Base-by-base conservation (phyloP, 2,113 vertebrate genomes). In the Brevimyrus niger region DNA sequence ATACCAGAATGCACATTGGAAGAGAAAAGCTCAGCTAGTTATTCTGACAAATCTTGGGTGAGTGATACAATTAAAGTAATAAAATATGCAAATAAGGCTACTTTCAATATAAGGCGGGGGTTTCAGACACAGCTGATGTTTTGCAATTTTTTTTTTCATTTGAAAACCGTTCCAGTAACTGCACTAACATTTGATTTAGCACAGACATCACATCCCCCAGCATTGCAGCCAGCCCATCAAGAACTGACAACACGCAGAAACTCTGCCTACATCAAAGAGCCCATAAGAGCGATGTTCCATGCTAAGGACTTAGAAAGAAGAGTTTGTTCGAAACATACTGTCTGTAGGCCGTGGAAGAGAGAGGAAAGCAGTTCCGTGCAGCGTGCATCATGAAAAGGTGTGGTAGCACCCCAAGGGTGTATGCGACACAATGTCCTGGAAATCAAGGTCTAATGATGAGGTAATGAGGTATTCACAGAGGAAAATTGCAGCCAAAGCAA, bases 391-490 rank as follows among this genome's bases (percentile, higher is more conserved):
- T 35, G 9, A 87, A 87, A 51, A 35, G 19, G 42, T 55, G 2
- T 4, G 21, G 86, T 2, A 23, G 15, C 53, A 2, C 21, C 0
- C 11, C 15, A 21, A 27, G 51, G 13, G 11, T 47, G 23, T 61
- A 19, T 46, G 13, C 13, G 10, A 51, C 80, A 61, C 76, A 89
- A 85, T 83, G 21, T 58, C 50, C 80, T 27, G 88, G 51, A 89
- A 85, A 89, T 85, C 76, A 61, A 51, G 35, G 31, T 27, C 19
- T 89, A 89, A 89, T 85, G 88, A 58, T 48, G 46, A 51, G 83
- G 88, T 85, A 80, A 89, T 89, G 88, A 89, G 88, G 50, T 61
- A 89, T 89, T 89, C 88, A 89, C 6, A 47, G 48, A 61, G 51
- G 88, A 38, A 85, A 61, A 85, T 82, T 85, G 61, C 51, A 89